Evolutionary conservation across 2,888 invertebrate species (phyloP), one percentile per base, ranked within the genome.

Genomic region (Parapristionchus giblindavisi): DNA sequence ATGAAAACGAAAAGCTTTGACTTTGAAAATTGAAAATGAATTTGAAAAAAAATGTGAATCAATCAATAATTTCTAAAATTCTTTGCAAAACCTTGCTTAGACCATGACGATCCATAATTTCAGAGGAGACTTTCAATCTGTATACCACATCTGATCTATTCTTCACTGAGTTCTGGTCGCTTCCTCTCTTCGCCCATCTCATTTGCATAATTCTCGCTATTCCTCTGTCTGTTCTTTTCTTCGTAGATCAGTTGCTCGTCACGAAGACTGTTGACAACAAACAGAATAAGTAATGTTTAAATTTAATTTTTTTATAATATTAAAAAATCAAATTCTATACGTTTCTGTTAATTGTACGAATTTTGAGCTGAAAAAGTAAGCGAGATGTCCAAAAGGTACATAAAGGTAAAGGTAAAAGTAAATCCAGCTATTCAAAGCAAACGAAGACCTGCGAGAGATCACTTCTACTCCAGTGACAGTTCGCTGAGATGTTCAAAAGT

Each of bases 221-320:
- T 82, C 89, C 90, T 75, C 87, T 91, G 3, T 91, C 91, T 1
- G 87, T 91, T 48, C 88, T 91, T 34, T 91, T 91, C 87, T 91
- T 91, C 85, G 91, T 91, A 91, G 91, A 91, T 85, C 91, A 91
- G 86, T 91, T 91, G 84, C 91, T 91, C 76, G 90, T 91, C 40
- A 90, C 90, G 74, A 91, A 91, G 52, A 90, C 91, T 85, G 91
- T 91, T 78, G 91, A 91, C 86, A 90, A 90, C 78, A 91, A 91
- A 29, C 89, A 90, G 77, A 91, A 91, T 85, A 91, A 91, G 91
- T 91, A 85, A 87, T 89, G 83, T 21, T 17, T 21, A 5, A 17
- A 14, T 61, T 54, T 40, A 8, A 21, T 58, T 40, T 27, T 43
- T 21, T 17, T 24, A 43, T 43, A 14, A 43, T 14, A 14, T 43